Evolutionary conservation across 2,113 vertebrate genomes (phyloP).

Genomic region (Arizona elegans): DNA sequence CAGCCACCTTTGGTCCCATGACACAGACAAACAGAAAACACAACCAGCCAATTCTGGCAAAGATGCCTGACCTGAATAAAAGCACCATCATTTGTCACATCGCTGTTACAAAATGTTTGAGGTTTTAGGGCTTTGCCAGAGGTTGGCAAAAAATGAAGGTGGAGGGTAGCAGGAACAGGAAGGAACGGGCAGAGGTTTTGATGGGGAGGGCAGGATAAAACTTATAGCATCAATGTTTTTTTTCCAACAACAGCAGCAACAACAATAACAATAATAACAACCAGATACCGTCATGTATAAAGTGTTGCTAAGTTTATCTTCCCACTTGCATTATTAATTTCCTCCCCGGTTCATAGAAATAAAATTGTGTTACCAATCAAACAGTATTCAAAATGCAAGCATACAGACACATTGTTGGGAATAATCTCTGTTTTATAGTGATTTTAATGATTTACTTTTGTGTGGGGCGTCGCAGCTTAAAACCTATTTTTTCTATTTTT

Average conservation of each 20-base stretch:
- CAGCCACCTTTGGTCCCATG: conserved; percentile 89
- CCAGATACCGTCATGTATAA: neutral
- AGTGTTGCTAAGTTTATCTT: neutral
- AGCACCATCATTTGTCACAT: conserved; percentile 83
- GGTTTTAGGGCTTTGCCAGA: conserved; percentile 73
- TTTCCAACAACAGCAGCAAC: neutral
- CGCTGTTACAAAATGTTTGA: conserved; percentile 77
- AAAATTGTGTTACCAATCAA: neutral
- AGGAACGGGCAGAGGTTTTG: conserved; percentile 9
- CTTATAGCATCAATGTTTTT: conserved; percentile 64
- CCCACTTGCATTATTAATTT: neutral
- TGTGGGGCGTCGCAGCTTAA: neutral
- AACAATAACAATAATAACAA: neutral
- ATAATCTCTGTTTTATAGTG: neutral
- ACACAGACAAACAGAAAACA: conserved; percentile 81
- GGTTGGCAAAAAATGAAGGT: conserved; percentile 63
- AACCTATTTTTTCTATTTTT: neutral
- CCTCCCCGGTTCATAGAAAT: neutral
- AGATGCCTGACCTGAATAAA: conserved; percentile 72
- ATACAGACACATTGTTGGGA: neutral
- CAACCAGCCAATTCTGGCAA: conserved; percentile 80
- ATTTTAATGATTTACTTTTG: neutral
- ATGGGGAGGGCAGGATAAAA: conserved; percentile 23
- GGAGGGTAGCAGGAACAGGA: neutral
- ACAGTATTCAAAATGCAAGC: neutral